phyloP scores from a whole-genome alignment of 2,113 vertebrate genomes.

The Scatophagus argus region DNA sequence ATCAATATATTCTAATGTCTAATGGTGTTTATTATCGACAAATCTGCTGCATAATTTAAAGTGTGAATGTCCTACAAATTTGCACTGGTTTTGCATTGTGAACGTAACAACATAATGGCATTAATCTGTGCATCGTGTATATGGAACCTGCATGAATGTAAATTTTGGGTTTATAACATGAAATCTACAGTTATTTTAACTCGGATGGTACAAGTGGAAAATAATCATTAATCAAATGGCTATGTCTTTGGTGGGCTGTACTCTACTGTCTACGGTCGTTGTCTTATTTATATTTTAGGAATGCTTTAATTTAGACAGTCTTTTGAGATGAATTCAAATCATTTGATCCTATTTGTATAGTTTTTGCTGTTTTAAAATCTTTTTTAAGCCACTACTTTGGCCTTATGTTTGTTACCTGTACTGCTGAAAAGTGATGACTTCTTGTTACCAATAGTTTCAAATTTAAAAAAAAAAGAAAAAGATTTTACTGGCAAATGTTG shows the following conservation, averaged over 20 bases:
- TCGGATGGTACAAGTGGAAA: background rate
- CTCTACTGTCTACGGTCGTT: background rate
- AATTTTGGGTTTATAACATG: background rate
- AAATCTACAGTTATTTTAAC: background rate
- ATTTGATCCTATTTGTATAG: background rate
- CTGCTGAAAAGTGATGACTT: background rate
- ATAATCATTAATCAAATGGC: background rate
- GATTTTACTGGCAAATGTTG: background rate
- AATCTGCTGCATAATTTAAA: background rate
- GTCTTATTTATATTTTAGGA: background rate
- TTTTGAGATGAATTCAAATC: background rate
- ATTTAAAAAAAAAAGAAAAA: background rate
- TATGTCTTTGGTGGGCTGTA: background rate
- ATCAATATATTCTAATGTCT: background rate
- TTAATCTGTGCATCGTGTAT: background rate
- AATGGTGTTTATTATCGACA: background rate
- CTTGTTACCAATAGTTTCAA: background rate
- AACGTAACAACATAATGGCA: background rate
- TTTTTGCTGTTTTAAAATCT: background rate
- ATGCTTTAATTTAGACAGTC: background rate
- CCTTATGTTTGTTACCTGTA: background rate
- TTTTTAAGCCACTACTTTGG: background rate
- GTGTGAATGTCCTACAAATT: background rate
- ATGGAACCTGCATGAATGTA: background rate
- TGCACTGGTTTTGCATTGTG: background rate